phyloP scores from a whole-genome alignment of 1,140 invertebrate genomes.

The Limonius californicus region DNA sequence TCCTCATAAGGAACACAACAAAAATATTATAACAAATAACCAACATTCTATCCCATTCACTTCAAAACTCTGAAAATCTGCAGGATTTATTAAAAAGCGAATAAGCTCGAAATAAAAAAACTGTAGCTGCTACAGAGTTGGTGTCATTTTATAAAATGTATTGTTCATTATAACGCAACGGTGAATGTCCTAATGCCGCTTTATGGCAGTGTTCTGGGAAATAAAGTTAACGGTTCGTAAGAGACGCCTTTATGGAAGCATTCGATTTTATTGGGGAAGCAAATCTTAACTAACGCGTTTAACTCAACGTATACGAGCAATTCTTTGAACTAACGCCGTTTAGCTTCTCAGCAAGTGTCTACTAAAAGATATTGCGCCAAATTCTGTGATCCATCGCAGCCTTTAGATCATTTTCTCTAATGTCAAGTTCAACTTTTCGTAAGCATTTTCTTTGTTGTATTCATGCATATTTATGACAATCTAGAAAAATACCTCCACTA shows the following conservation, averaged over 20 bases:
- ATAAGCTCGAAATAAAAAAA: neutral
- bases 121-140: neutral
- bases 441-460: too few species aligned
- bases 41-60: too few species aligned
- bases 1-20: too few species aligned
- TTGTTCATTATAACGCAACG: slow-evolving; percentile 4
- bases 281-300: slow-evolving; percentile 15
- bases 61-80: too few species aligned
- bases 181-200: slow-evolving; percentile 3
- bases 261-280: slow-evolving; percentile 13
- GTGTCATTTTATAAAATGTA: slow-evolving; percentile 5
- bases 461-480: too few species aligned
- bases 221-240: slow-evolving; percentile 15
- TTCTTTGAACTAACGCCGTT: neutral
- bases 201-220: slow-evolving; percentile 3
- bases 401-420: too few species aligned
- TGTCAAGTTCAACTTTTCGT: too few species aligned
- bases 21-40: too few species aligned
- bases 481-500: too few species aligned
- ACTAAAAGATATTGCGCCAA: neutral
- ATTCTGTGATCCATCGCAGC: too few species aligned
- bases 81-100: too few species aligned
- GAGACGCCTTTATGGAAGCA: slow-evolving; percentile 12
- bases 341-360: slow-evolving; percentile 8
- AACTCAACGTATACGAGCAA: slow-evolving; percentile 9